Conservation (phyloP, 2,888 invertebrate genomes). For the Pardosa pseudoannulata region DNA sequence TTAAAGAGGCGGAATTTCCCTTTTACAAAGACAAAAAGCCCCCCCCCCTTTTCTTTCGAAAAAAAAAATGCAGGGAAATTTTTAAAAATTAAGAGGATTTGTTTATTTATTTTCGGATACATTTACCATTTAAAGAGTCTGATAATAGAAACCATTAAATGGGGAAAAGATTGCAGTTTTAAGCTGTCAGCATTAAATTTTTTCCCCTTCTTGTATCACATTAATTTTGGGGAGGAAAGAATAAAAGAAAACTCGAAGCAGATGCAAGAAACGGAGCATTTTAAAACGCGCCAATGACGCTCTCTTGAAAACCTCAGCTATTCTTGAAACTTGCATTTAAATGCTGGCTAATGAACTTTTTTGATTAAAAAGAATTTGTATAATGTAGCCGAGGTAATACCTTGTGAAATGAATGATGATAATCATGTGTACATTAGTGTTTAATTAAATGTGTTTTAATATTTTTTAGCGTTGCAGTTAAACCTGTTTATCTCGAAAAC, state of each 20-base stretch:
- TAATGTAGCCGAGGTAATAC: too few relatives aligned
- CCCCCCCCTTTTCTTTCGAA: slow-evolving; percentile 9
- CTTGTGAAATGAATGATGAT: too few relatives aligned
- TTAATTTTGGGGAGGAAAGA: slow-evolving; percentile 17
- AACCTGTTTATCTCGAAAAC: too few relatives aligned
- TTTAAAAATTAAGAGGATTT: slow-evolving; percentile 9
- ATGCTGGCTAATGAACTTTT: too few relatives aligned
- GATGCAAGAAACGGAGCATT: slow-evolving; percentile 4
- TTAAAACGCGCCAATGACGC: too few relatives aligned
- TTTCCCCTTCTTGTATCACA: not conserved
- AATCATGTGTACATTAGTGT: too few relatives aligned
- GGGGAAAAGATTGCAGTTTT: slow-evolving; percentile 48
- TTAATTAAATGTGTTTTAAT: too few relatives aligned
- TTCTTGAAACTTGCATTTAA: too few relatives aligned
- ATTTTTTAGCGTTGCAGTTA: too few relatives aligned
- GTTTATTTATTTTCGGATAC: slow-evolving; percentile 25
- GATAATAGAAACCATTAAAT: slow-evolving; percentile 31
- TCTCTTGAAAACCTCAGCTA: too few relatives aligned
- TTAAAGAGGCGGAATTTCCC: slow-evolving; percentile 52
- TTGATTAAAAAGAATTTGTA: too few relatives aligned
- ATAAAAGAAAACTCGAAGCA: slow-evolving; percentile 24
- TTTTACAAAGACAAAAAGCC: slow-evolving; percentile 49
- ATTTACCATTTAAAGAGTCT: slow-evolving; percentile 24
- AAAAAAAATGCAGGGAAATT: not conserved
- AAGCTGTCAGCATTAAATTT: slow-evolving; percentile 33